Evolutionary conservation across 2,797 vertebrate species (phyloP), one percentile per base, ranked within the genome.

Genomic region (Tragopan temminckii): DNA sequence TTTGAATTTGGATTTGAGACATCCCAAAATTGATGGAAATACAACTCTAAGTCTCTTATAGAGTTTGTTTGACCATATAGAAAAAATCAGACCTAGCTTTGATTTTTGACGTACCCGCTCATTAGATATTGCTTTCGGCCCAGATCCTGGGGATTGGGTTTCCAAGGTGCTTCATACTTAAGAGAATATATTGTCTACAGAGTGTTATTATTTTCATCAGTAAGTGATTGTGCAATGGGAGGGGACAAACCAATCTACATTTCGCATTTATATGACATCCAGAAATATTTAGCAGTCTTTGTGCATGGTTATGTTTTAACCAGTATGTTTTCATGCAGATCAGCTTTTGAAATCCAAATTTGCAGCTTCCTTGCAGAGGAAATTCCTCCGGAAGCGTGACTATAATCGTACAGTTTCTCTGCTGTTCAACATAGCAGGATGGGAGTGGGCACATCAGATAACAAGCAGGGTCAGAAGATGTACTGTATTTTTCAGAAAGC

Each of bases 171-270:
- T 82, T 19, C 3, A 21, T 33, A 27, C 7, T 77, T 80, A 20
- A 19, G 38, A n/a, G 14, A 52, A 16, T 2, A 2, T 36, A 43
- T 20, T 42, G 25, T 69, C 80, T 89, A 59, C 7, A 72, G 50
- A 8, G 19, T 16, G 1, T 23, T 61, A 16, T 46, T 74, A 35
- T 59, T 84, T 35, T 86, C 13, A 64, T 38, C 14, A 64, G 5
- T 36, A 63, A 64, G 9, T 33, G 11, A 66, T 58, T 81, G 42
- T 76, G 43, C 8, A 68, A 50, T 2, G 24, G 4, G 13, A 74
- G 9, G 5, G 3, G 7, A 69, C 11, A 52, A 29, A 46, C 29
- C 7, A 59, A 1, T 3, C 19, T 35, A 40, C 0, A 1, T 43
- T 76, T 78, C 69, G 11, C 36, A 3, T 78, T 90, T 62, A 52